Percentiles rank a stretch among this genome's conserved stretches.
These are phyloP conservation scores for Sthenelais limicola DNA, from an alignment of 2,888 invertebrate species.

Conservation along the genomic window DNA sequence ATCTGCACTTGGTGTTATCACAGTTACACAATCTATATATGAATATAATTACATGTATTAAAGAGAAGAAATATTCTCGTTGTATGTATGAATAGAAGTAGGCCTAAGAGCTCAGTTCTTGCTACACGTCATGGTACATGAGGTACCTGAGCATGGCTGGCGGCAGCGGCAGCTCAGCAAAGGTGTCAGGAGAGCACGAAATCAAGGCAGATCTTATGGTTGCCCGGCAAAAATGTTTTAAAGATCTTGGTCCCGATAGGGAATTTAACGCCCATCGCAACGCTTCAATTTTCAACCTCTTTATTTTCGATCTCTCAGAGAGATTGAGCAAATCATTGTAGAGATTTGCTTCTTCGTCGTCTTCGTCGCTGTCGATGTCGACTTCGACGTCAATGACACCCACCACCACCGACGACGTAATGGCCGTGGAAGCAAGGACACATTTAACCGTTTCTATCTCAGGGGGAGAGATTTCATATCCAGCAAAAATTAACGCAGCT, in stretches of 20 bases:
- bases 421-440: not conserved
- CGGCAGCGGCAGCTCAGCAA: slow-evolving; percentile 7
- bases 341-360: not conserved
- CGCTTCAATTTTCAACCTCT: slow-evolving; percentile 15
- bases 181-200: slow-evolving; percentile 3
- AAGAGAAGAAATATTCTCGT: too few species aligned
- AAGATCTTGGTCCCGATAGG: not conserved
- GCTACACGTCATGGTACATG: slow-evolving; percentile 19
- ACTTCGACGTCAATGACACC: not conserved
- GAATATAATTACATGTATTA: too few species aligned
- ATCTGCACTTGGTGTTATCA: too few species aligned
- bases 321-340: slow-evolving; percentile 6
- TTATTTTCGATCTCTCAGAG: not conserved
- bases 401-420: not conserved
- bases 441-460: not conserved
- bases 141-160: not conserved
- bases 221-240: not conserved
- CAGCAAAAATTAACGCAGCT: not conserved
- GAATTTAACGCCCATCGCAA: slow-evolving; percentile 14
- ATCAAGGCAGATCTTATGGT: slow-evolving; percentile 1
- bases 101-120: not conserved
- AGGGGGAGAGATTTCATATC: not conserved
- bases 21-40: too few species aligned
- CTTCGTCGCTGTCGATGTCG: not conserved
- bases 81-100: too few species aligned